Conservation (phyloP, 1,140 invertebrate genomes). For the Leptoteleia sp. region DNA sequence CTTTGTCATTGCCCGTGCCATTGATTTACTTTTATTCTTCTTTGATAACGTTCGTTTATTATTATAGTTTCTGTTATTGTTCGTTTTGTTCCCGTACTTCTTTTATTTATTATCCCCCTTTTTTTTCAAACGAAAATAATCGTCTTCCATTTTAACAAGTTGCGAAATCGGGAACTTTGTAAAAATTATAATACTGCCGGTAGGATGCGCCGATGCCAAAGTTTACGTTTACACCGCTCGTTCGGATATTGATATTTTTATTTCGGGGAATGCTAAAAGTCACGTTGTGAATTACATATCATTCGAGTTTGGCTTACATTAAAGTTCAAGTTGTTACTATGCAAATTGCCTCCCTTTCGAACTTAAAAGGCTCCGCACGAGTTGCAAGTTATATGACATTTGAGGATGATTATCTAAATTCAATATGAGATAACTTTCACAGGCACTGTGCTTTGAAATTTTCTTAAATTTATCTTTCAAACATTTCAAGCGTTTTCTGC, state of each 20-base stretch:
- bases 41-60: too few relatives aligned
- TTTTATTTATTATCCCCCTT: background rate
- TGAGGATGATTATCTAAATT: conserved; percentile 65
- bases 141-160: too few relatives aligned
- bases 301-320: conserved; percentile 63
- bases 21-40: too few relatives aligned
- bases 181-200: conserved; percentile 10
- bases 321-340: conserved; percentile 67
- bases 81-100: background rate
- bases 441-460: conserved; percentile 20
- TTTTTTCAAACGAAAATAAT: too few relatives aligned
- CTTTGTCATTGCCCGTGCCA: too few relatives aligned
- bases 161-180: background rate
- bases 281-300: conserved; percentile 63
- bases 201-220: conserved; percentile 19
- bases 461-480: conserved; percentile 44
- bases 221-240: conserved; percentile 20
- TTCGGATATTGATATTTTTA: conserved; percentile 57
- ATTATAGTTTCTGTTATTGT: too few relatives aligned
- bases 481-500: conserved; percentile 16
- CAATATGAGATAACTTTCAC: conserved; percentile 64
- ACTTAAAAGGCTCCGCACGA: conserved; percentile 66
- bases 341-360: conserved; percentile 62
- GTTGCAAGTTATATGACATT: conserved; percentile 65
- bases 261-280: conserved; percentile 56